A percentile compares a stretch with the other conserved stretches of the same genome.
Evolutionary conservation across 2,797 vertebrate genomes (phyloP).

Genomic region (Propithecus deckenii): DNA sequence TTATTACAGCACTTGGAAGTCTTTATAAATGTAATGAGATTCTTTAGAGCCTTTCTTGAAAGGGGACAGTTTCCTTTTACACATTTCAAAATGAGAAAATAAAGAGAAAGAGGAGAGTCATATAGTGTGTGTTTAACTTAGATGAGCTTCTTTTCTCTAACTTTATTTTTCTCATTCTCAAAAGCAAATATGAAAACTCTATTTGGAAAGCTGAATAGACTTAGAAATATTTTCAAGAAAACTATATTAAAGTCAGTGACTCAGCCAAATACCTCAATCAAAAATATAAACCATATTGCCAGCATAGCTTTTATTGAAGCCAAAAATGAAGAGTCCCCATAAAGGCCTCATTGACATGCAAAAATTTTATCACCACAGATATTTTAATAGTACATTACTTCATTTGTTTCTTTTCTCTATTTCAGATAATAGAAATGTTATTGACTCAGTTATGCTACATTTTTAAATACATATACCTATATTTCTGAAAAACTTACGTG

Average conservation of each 20-base stretch:
- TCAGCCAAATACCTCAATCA: constrained; percentile 43
- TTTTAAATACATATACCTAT: neutral
- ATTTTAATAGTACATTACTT: constrained; percentile 16
- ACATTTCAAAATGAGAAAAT: constrained; percentile 21
- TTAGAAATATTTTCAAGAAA: constrained; percentile 45
- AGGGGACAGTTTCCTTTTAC: constrained; percentile 18
- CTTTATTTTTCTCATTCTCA: constrained; percentile 8
- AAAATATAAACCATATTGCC: constrained; percentile 30
- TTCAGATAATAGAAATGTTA: neutral
- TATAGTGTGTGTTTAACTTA: constrained; percentile 1
- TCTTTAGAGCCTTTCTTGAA: neutral
- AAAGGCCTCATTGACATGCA: neutral
- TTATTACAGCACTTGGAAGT: neutral
- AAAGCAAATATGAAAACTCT: constrained; percentile 44
- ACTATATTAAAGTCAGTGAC: constrained; percentile 4
- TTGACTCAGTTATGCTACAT: neutral
- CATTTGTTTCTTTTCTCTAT: neutral
- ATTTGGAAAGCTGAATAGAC: constrained; percentile 25
- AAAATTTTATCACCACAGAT: neutral
- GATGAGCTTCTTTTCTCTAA: neutral
- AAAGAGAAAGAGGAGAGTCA: neutral
- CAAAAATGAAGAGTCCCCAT: neutral
- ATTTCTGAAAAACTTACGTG: constrained; percentile 7
- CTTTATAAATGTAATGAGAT: neutral
- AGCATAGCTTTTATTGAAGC: neutral